Conservation (phyloP, 2,113 vertebrate species). For the Malurus melanocephalus region DNA sequence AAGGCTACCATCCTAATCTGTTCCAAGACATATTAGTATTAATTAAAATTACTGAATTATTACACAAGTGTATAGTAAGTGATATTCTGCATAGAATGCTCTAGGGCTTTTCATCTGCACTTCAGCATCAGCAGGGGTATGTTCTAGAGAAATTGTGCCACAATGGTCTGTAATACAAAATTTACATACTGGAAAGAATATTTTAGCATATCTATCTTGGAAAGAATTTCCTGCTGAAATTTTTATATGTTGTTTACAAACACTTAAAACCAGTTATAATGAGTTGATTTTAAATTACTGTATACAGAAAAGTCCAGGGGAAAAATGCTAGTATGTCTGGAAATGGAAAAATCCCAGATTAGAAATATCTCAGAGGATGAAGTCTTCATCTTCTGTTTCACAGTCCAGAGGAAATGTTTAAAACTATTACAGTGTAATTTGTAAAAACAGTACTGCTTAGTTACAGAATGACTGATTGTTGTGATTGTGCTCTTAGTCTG, state of each 20-base stretch:
- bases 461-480: not conserved
- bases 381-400: not conserved
- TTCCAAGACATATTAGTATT: not conserved
- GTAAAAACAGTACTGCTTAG: not conserved
- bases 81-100: not conserved
- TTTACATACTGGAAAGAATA: not conserved
- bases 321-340: not conserved
- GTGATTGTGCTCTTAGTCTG: not conserved
- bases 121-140: not conserved
- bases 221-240: not conserved
- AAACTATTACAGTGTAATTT: not conserved
- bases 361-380: not conserved
- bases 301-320: not conserved
- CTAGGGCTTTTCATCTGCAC: not conserved
- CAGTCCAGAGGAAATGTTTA: not conserved
- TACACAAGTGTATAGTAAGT: not conserved
- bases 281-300: not conserved
- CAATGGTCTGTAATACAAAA: not conserved
- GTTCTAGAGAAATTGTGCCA: not conserved
- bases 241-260: not conserved
- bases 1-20: not conserved
- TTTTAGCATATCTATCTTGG: not conserved
- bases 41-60: constrained; percentile 5
- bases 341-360: not conserved
- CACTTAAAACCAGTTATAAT: not conserved